These are phyloP conservation scores for Cydia splendana DNA, from an alignment of 1,140 invertebrate genomes.

Conservation along the genomic window DNA sequence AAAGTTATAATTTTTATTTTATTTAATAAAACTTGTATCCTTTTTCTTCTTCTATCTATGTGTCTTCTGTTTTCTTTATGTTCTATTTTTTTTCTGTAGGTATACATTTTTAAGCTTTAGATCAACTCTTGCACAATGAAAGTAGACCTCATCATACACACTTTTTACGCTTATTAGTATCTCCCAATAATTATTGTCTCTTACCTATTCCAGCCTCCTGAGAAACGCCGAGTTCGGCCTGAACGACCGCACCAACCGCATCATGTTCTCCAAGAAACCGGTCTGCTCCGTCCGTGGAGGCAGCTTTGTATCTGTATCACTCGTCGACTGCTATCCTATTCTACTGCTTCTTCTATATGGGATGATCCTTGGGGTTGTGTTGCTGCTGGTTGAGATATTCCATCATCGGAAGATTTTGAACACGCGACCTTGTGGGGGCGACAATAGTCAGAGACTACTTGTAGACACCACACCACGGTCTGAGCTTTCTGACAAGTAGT, in stretches of 20 bases:
- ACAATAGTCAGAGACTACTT: too few relatives aligned
- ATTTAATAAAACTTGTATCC: too few relatives aligned
- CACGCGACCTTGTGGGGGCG: not conserved
- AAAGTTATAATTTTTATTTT: too few relatives aligned
- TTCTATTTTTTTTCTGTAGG: too few relatives aligned
- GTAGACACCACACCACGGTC: too few relatives aligned
- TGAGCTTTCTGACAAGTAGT: too few relatives aligned
- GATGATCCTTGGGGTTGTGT: conserved; percentile 45
- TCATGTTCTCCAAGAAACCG: conserved; percentile 81
- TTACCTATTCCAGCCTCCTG: conserved; percentile 68
- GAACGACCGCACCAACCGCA: conserved; percentile 74
- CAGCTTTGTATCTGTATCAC: conserved; percentile 79
- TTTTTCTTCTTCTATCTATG: too few relatives aligned
- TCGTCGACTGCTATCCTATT: conserved; percentile 77
- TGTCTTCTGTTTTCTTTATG: too few relatives aligned
- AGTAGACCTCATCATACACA: too few relatives aligned
- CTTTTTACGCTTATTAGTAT: too few relatives aligned
- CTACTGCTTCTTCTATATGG: conserved; percentile 71
- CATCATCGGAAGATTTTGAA: not conserved
- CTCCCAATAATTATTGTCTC: not conserved
- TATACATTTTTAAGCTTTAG: too few relatives aligned
- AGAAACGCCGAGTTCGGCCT: conserved; percentile 81
- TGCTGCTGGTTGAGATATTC: not conserved
- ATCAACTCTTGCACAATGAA: too few relatives aligned
- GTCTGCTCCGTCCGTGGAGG: conserved; percentile 70